Percentiles rank a stretch among this genome's conserved stretches.
Evolutionary conservation across 2,888 invertebrate genomes (phyloP).

Genomic region (Hyles lineata): DNA sequence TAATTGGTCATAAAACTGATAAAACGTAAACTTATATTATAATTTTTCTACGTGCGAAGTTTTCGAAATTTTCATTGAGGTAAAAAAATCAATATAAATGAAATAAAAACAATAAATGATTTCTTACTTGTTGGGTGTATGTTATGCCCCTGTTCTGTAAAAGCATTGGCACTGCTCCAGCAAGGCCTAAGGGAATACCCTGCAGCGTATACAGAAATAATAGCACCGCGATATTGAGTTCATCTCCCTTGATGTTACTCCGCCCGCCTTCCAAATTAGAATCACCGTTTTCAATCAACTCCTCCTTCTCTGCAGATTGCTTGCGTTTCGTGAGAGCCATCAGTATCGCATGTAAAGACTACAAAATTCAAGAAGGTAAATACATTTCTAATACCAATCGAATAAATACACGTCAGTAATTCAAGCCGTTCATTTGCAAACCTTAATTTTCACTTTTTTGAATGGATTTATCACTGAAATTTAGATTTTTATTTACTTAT

Average conservation of each 20-base stretch:
- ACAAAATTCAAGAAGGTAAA: slow-evolving; percentile 43
- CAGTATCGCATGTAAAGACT: slow-evolving; percentile 66
- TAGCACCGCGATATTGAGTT: slow-evolving; percentile 92
- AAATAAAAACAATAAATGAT: slow-evolving; percentile 19
- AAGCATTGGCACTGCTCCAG: slow-evolving; percentile 97
- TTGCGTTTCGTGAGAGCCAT: slow-evolving; percentile 79
- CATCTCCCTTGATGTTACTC: slow-evolving; percentile 89
- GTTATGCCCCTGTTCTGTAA: slow-evolving; percentile 96
- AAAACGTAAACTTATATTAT: background rate
- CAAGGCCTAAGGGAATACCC: slow-evolving; percentile 97
- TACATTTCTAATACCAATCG: slow-evolving; percentile 50
- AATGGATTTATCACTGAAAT: background rate
- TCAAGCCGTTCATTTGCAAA: slow-evolving; percentile 45
- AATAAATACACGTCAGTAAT: slow-evolving; percentile 70
- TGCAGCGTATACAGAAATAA: slow-evolving; percentile 97
- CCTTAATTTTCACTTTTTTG: slow-evolving; percentile 65
- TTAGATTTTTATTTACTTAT: background rate
- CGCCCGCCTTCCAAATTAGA: slow-evolving; percentile 50
- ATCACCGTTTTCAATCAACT: slow-evolving; percentile 77
- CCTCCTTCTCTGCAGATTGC: slow-evolving; percentile 68
- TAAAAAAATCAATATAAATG: background rate
- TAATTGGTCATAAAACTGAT: slow-evolving; percentile 31
- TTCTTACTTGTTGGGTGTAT: slow-evolving; percentile 94
- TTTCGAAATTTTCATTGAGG: background rate
- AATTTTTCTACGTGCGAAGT: too few species aligned